These are phyloP conservation scores for Geopemphigus sp. DNA, from an alignment of 1,140 invertebrate species.

Conservation along the genomic window DNA sequence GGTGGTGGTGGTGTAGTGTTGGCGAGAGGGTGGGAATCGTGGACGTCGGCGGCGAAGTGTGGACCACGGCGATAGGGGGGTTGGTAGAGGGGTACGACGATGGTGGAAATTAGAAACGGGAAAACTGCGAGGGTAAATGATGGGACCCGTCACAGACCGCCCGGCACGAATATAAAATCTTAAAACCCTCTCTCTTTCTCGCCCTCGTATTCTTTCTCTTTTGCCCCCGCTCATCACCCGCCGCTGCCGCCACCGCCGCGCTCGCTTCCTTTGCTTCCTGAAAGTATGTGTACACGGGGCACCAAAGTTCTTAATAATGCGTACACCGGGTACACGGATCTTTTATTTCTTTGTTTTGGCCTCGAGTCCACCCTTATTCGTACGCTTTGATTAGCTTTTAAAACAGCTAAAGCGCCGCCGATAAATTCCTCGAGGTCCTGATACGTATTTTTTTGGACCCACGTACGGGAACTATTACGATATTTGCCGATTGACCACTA, in stretches of 20 bases:
- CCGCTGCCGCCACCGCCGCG: neutral
- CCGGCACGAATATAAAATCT: conserved; percentile 49
- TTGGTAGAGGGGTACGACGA: conserved; percentile 2
- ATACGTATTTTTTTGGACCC: neutral
- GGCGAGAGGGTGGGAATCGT: neutral
- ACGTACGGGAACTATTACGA: neutral
- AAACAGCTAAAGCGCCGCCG: neutral
- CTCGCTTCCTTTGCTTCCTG: conserved; percentile 28
- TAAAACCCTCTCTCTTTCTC: conserved; percentile 35
- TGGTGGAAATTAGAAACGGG: conserved; percentile 53
- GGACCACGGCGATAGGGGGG: neutral
- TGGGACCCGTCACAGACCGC: conserved; percentile 50
- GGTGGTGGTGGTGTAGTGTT: too few relatives aligned
- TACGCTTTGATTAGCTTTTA: conserved; percentile 41
- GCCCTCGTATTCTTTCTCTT: conserved; percentile 13
- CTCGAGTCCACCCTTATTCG: conserved; percentile 13
- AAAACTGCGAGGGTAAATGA: conserved; percentile 51
- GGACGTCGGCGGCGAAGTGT: neutral
- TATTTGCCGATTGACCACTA: neutral
- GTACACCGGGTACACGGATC: conserved; percentile 42
- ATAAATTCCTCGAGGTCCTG: neutral
- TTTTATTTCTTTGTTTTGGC: conserved; percentile 48
- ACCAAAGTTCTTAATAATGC: conserved; percentile 47
- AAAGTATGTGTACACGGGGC: conserved; percentile 7
- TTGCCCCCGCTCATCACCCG: neutral